Conservation (phyloP, 2,797 vertebrate species). For the Catharus ustulatus region DNA sequence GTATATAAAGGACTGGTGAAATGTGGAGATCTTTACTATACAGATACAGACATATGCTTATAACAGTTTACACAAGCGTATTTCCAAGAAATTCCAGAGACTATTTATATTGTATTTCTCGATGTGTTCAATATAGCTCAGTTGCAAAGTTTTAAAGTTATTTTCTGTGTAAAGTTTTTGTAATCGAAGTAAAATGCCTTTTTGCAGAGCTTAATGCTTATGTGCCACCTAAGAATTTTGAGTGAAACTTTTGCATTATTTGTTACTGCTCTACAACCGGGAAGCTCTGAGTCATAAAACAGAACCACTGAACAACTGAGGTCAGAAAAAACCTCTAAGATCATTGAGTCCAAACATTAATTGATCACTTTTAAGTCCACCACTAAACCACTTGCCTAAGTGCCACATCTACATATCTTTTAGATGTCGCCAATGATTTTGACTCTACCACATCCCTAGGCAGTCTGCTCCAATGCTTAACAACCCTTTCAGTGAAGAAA, state of each 20-base stretch:
- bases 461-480: background rate
- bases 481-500: background rate
- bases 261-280: fast-evolving
- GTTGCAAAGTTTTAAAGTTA: background rate
- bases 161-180: background rate
- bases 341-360: background rate
- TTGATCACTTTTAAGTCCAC: background rate
- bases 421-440: background rate
- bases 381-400: background rate
- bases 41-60: background rate
- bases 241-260: background rate
- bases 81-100: background rate
- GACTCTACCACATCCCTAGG: background rate
- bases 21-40: background rate
- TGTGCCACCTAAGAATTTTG: background rate
- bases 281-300: background rate
- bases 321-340: background rate
- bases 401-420: background rate
- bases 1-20: background rate
- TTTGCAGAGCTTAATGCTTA: background rate
- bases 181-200: background rate
- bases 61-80: background rate
- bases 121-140: background rate
- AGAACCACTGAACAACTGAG: background rate
- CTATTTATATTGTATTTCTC: background rate